Evolutionary conservation across 2,888 invertebrate species (phyloP), one percentile per base, ranked within the genome.

Genomic region (Stegophylla sp.): DNA sequence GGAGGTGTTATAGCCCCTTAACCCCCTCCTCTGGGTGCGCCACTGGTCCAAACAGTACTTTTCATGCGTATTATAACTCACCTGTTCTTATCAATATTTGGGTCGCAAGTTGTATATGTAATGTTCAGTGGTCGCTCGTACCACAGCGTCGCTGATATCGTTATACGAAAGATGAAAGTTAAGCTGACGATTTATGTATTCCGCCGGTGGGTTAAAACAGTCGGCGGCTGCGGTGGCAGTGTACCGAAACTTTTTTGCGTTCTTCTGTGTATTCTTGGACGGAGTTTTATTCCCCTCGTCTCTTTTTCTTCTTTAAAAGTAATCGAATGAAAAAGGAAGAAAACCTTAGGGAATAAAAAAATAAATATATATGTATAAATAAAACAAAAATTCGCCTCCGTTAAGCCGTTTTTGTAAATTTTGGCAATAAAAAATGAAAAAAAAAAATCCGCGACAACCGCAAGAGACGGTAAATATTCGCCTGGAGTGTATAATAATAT

Each of bases 131-230:
- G n/a, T n/a, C n/a, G n/a, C n/a, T n/a, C n/a, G n/a, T n/a, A 10
- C 7, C 41, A 10, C 26, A n/a, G 26, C 5, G 45, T 4, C n/a
- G 15, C 5, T 12, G 5, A 1, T 4, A n/a, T 12, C n/a, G 17
- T 34, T 51, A 4, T 53, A 41, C 4, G 15, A 15, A 20, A 71
- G 15, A 71, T 20, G 20, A 53, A 56, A 53, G 53, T 71, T 71
- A 53, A 28, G 34, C 23, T 15, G 10, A 53, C 71, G 20, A 51
- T 71, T 71, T 71, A 71, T 71, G 53, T 56, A 23, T 53, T 53
- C 17, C 53, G 20, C 71, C 41, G 1, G 41, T 53, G 71, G 53
- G 20, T 56, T 41, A 53, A 53, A 53, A 56, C 23, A 15, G 13
- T 53, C 20, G 17, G 15, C 20, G 1, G 23, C 5, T 34, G 51